These are phyloP conservation scores for Dioctria linearis DNA, from an alignment of 2,888 invertebrate genomes.

Conservation along the genomic window DNA sequence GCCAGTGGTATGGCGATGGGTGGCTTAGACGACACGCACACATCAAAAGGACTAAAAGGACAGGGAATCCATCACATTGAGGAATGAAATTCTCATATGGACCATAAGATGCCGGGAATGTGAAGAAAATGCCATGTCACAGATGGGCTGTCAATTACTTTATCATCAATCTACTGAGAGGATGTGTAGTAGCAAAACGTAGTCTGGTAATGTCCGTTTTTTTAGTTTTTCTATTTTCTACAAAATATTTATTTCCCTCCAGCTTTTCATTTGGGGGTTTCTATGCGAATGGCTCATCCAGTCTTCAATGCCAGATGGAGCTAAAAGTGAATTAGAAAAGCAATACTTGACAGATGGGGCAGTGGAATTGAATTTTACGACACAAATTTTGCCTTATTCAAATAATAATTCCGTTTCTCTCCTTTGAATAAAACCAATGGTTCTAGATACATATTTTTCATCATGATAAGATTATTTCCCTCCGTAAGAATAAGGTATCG, in stretches of 20 bases:
- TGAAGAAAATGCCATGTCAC: slow-evolving; percentile 53
- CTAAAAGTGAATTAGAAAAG: slow-evolving; percentile 39
- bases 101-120: not conserved
- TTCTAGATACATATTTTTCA: no score
- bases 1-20: not conserved
- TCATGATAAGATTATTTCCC: no score
- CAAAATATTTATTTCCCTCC: slow-evolving; percentile 31
- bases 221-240: slow-evolving; percentile 47
- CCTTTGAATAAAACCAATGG: no score
- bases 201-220: slow-evolving; percentile 45
- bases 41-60: slow-evolving; percentile 36
- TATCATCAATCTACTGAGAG: slow-evolving; percentile 56
- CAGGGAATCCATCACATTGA: slow-evolving; percentile 53
- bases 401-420: no score
- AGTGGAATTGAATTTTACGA: not conserved
- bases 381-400: no score
- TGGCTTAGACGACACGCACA: slow-evolving; percentile 4
- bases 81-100: slow-evolving; percentile 50
- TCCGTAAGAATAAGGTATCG: no score
- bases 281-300: not conserved
- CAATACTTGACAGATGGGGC: slow-evolving; percentile 33
- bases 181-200: slow-evolving; percentile 35
- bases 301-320: slow-evolving; percentile 12
- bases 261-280: not conserved
- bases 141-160: slow-evolving; percentile 59